Evolutionary conservation across 2,888 invertebrate genomes (phyloP).

Genomic region (Phlogophora meticulosa): DNA sequence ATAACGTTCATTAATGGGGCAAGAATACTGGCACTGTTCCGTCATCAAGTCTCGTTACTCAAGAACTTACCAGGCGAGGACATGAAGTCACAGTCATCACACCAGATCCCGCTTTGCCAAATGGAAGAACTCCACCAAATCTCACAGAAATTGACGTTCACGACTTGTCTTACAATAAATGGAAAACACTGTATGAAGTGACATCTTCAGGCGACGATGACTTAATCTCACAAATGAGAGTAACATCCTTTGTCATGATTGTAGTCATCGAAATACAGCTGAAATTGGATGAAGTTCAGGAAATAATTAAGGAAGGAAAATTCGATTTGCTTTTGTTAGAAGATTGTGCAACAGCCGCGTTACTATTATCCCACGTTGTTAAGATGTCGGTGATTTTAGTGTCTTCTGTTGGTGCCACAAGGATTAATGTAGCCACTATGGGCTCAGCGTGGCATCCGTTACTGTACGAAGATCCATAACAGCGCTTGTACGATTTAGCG

Average conservation of each 20-base stretch:
- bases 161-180: constrained; percentile 66
- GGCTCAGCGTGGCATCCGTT: constrained; percentile 70
- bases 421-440: constrained; percentile 52
- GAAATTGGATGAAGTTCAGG: constrained; percentile 9
- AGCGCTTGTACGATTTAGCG: constrained; percentile 66
- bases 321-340: constrained; percentile 20
- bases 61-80: constrained; percentile 77
- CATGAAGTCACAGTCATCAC: constrained; percentile 82
- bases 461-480: constrained; percentile 64
- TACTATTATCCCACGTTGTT: constrained; percentile 13
- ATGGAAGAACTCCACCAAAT: constrained; percentile 68
- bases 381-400: constrained; percentile 56
- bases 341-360: constrained; percentile 15
- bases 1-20: constrained; percentile 56
- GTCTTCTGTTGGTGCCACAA: constrained; percentile 66
- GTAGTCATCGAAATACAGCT: constrained; percentile 2
- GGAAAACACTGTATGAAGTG: constrained; percentile 16
- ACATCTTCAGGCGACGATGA: constrained; percentile 2
- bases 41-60: constrained; percentile 80
- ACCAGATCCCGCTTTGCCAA: constrained; percentile 72
- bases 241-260: not conserved
- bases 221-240: not conserved
- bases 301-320: constrained; percentile 5
- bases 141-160: constrained; percentile 78
- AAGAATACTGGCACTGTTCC: constrained; percentile 78